Evolutionary conservation across 2,113 vertebrate genomes (phyloP), one percentile per base, ranked within the genome.

Genomic region (Poicephalus meyeri): DNA sequence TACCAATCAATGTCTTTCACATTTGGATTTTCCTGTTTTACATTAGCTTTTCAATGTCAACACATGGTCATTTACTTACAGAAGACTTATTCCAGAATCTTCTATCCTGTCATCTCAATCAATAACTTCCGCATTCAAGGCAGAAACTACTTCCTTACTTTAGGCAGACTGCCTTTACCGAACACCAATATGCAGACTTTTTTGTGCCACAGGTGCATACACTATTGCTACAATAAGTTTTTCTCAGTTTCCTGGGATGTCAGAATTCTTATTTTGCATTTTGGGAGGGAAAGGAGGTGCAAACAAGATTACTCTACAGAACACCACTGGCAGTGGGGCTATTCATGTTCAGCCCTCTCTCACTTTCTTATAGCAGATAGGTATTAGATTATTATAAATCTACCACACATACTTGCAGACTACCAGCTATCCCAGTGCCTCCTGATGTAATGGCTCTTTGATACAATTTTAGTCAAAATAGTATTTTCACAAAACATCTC

Each of bases 121-220:
- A 53, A 19, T 35, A 24, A 29, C 15, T 29, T 68, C 42, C 46
- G 7, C 21, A 16, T 15, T 88, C 69, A 72, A 49, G n/a, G 23
- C 20, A 77, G 63, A 64, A 87, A n/a, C 3, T 47, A 5, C 33
- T 56, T 16, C 18, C 41, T 53, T 20, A 35, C 10, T 3, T 29
- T 3, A 23, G 24, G 16, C 13, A 0, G 1, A 37, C 21, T 28
- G 19, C 7, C 33, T 25, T 79, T 19, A 17, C 12, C 33, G 25
- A 33, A 5, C 20, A 50, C 29, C 9, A 23, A 2, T 2, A 42
- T 0, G 3, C 8, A 25, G 25, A 42, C 4, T 2, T 9, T 10
- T 74, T 33, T 29, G 35, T 42, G 37, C 26, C 31, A 7, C 0
- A 0, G 16, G 8, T n/a, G 1, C 35, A 49, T 7, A 17, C 2